Base-by-base conservation (phyloP, 2,113 vertebrate genomes). In the Cryptomyrus ogoouensis region DNA sequence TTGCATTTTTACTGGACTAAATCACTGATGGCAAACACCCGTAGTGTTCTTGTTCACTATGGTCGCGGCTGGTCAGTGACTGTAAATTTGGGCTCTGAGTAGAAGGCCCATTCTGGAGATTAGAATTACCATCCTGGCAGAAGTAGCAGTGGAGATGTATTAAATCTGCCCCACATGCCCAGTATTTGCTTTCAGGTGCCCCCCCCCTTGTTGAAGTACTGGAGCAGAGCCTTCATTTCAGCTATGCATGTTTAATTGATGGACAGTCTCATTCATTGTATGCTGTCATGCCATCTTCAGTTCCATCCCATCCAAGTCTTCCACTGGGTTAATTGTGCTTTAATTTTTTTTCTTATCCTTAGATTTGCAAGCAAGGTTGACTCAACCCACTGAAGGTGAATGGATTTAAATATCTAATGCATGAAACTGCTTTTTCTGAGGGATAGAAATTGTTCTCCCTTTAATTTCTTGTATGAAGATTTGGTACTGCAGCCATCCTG, bases 381-480 rank as follows among this genome's bases (percentile, higher is more conserved):
- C 96, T 87, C 97, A 97, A 92, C 96, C 97, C 93, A 96, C 94
- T 91, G 97, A 97, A 97, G 97, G 97, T 97, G 95, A 96, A 93
- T 89, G 92, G 10, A 84, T 91, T 89, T 74, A 49, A 42, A 31
- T 74, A 47, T 44, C 53, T 46, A n/a, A 74, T 17, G 66, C 46
- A 66, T 88, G 15, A 19, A 83, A 56, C 15, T 70, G 46, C 42
- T 49, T 46, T 53, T 27, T 49, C 5, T 9, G 24, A 85, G 47
- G 42, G 13, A 12, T 39, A 70, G n/a, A 70, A 70, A 15, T 70
- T 21, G 2, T 50, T 85, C n/a, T 85, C 42, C 83, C 9, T n/a
- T n/a, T 21, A 1, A 3, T 46, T 44, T 19, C 19, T 84, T 84
- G 10, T 44, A 2, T 83, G n/a, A 83, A 42, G 44, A 83, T 70